Evolutionary conservation across 2,797 vertebrate species (phyloP).

Genomic region (Sphenodon punctatus): DNA sequence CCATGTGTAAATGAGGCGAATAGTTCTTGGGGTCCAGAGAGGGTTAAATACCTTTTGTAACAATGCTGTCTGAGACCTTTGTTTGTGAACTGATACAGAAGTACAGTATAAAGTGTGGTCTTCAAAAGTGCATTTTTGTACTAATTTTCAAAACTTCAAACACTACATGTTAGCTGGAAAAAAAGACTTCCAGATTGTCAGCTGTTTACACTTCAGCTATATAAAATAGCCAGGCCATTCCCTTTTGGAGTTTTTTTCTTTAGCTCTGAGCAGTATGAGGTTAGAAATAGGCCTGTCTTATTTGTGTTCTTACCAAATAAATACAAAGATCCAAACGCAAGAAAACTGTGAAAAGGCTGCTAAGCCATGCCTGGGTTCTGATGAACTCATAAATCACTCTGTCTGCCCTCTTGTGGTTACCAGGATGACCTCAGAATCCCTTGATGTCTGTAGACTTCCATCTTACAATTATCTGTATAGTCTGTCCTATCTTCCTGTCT

Average conservation of each 20-base stretch:
- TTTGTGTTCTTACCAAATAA: not conserved
- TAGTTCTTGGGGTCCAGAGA: not conserved
- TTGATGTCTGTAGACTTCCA: not conserved
- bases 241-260: not conserved
- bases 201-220: not conserved
- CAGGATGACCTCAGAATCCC: not conserved
- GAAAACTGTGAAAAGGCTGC: not conserved
- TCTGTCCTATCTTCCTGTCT: not conserved
- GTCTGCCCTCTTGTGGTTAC: not conserved
- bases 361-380: not conserved
- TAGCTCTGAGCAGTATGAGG: not conserved
- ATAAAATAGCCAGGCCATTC: not conserved
- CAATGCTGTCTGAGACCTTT: not conserved
- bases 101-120: not conserved
- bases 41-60: not conserved
- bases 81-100: not conserved
- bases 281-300: not conserved
- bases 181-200: not conserved
- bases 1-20: not conserved
- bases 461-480: not conserved
- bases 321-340: not conserved
- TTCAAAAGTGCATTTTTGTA: not conserved
- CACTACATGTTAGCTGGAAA: not conserved
- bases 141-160: slow-evolving; percentile 20
- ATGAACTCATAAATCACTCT: not conserved